Evolutionary conservation across 92 coral and sea anemone species (phyloP).

Genomic region (Metridium senile): DNA sequence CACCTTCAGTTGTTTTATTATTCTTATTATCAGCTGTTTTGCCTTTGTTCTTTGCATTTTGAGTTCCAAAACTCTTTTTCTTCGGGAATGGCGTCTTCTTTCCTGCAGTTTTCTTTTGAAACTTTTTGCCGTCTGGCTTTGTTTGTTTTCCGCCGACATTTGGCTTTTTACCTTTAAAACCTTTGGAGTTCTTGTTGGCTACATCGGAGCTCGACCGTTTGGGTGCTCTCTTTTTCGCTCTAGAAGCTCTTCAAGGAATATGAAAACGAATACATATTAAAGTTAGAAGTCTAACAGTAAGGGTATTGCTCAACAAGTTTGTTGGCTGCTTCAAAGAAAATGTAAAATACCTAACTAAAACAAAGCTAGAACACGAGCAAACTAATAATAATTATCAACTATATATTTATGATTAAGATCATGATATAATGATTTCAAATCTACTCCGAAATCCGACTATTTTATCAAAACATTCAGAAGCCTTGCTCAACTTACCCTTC

Average conservation of each 20-base stretch:
- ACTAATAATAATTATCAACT: background rate
- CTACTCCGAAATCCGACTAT: background rate
- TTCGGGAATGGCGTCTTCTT: slow-evolving; percentile 41
- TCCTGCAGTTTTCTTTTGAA: slow-evolving; percentile 30
- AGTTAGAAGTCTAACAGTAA: background rate
- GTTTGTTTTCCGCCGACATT: slow-evolving; percentile 3
- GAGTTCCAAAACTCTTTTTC: slow-evolving; percentile 28
- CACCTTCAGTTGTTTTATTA: slow-evolving; percentile 1
- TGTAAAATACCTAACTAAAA: slow-evolving; percentile 5
- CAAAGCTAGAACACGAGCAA: background rate
- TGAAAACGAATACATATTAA: background rate
- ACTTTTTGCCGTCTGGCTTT: slow-evolving; percentile 21
- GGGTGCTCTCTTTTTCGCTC: background rate
- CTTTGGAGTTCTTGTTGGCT: slow-evolving; percentile 12
- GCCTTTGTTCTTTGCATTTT: background rate
- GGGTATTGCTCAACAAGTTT: background rate
- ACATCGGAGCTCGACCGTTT: slow-evolving; percentile 24
- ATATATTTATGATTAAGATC: background rate
- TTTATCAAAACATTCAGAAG: background rate
- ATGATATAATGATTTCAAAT: background rate
- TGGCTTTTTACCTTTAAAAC: slow-evolving; percentile 15
- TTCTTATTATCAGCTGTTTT: background rate
- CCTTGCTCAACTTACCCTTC: slow-evolving; percentile 2
- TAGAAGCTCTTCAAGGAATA: background rate
- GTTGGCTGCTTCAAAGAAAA: slow-evolving; percentile 3